A percentile compares a stretch with the other conserved stretches of the same genome.
Conservation (phyloP, 1,140 invertebrate species). For the Patella vulgata region DNA sequence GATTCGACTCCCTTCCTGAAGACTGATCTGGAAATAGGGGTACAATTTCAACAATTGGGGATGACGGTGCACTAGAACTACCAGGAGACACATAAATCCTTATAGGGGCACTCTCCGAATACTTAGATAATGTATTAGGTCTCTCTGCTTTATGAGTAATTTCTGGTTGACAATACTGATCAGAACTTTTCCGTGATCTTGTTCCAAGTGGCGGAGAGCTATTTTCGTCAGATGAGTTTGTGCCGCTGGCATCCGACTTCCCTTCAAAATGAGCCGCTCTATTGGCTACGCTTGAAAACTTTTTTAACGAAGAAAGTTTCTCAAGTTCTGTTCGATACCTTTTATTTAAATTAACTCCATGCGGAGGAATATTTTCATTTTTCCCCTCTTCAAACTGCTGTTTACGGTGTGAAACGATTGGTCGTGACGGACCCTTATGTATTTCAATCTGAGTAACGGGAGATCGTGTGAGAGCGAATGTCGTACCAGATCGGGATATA, state of each 20-base stretch:
- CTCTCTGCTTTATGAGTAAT: conserved; percentile 12
- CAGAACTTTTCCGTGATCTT: background rate
- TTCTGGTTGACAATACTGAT: conserved; percentile 15
- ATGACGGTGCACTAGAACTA: conserved; percentile 32
- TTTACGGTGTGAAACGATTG: conserved; percentile 52
- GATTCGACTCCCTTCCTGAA: background rate
- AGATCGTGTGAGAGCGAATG: conserved; percentile 53
- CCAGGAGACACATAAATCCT: conserved; percentile 54
- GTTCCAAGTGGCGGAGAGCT: conserved; percentile 14
- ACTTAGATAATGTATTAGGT: conserved; percentile 19
- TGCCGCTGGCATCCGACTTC: conserved; percentile 15
- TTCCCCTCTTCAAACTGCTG: conserved; percentile 51
- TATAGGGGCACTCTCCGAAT: conserved; percentile 42
- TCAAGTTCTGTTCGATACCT: conserved; percentile 57
- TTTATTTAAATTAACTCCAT: conserved; percentile 13
- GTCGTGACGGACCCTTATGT: conserved; percentile 27
- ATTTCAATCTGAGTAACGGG: conserved; percentile 51
- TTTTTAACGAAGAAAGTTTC: conserved; percentile 49
- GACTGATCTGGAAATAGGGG: conserved; percentile 26
- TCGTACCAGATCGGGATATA: conserved; percentile 48
- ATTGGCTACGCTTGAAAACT: conserved; percentile 51
- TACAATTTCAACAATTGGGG: conserved; percentile 48
- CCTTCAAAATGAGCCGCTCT: conserved; percentile 55
- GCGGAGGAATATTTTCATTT: conserved; percentile 34
- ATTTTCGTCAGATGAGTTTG: too few relatives aligned